phyloP scores from a whole-genome alignment of 2,113 vertebrate species.

The Oncorhynchus clarkii region DNA sequence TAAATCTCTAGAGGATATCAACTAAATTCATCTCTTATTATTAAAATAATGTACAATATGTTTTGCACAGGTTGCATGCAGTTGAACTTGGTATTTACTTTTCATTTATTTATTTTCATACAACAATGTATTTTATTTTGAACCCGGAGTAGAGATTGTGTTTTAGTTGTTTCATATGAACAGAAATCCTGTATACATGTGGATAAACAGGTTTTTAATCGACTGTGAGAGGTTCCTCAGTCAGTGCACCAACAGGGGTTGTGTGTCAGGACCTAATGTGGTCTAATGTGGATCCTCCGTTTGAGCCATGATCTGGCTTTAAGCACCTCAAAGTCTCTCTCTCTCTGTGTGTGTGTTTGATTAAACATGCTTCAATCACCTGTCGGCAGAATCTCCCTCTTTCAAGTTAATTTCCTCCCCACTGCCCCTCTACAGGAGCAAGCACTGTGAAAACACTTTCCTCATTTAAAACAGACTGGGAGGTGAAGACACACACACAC shows the following conservation, averaged over 20 bases:
- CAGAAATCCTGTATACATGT: constrained; percentile 5
- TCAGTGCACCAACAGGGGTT: constrained; percentile 51
- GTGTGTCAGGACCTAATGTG: constrained; percentile 32
- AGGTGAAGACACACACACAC: not conserved
- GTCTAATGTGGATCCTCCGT: constrained; percentile 65
- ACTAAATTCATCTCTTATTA: not conserved
- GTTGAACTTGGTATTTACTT: not conserved
- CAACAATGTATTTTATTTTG: not conserved
- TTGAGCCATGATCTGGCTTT: constrained; percentile 67
- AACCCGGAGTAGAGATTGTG: not conserved
- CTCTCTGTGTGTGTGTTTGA: not conserved
- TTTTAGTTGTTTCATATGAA: not conserved
- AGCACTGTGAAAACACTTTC: constrained; percentile 52
- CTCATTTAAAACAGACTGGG: constrained; percentile 56
- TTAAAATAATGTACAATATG: not conserved
- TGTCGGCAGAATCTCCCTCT: constrained; percentile 69
- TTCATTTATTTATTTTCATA: not conserved
- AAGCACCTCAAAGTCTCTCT: constrained; percentile 55
- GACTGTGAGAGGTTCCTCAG: not conserved
- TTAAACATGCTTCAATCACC: constrained; percentile 66
- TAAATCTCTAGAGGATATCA: not conserved
- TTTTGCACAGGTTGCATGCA: not conserved
- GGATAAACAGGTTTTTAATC: not conserved
- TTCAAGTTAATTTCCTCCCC: constrained; percentile 72
- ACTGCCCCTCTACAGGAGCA: constrained; percentile 62